These are phyloP conservation scores for Triplophysa bombifrons DNA, from an alignment of 2,797 vertebrate genomes.

Conservation along the genomic window DNA sequence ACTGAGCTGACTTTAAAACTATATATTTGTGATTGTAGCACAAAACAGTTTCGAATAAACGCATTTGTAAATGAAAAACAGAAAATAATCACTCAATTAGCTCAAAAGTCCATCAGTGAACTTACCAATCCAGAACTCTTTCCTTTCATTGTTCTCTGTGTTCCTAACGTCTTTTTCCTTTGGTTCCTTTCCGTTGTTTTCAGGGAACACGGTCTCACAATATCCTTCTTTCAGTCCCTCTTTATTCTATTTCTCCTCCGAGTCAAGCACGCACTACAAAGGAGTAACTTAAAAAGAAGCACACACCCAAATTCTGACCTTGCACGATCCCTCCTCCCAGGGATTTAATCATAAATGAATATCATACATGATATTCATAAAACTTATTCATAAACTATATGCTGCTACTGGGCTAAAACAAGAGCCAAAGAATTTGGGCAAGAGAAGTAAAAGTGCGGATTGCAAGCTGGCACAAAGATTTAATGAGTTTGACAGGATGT, in stretches of 20 bases:
- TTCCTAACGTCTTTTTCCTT: neutral
- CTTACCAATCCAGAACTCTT: conserved; percentile 14
- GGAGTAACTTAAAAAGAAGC: conserved; percentile 26
- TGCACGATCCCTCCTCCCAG: conserved; percentile 35
- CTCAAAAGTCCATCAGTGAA: neutral
- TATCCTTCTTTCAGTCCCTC: neutral
- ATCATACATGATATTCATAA: neutral
- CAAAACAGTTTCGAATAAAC: too few species aligned
- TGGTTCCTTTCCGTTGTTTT: conserved; percentile 12
- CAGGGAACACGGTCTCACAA: neutral
- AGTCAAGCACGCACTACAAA: neutral
- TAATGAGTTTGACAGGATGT: neutral
- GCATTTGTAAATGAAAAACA: neutral
- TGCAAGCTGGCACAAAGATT: neutral
- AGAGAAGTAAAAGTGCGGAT: neutral
- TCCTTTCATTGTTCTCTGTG: conserved; percentile 29
- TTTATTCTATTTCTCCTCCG: conserved; percentile 17
- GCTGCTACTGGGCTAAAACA: neutral
- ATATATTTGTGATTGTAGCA: too few species aligned
- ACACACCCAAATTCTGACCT: conserved; percentile 36
- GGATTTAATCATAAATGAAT: conserved; percentile 40
- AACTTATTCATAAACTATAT: neutral
- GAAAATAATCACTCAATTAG: neutral
- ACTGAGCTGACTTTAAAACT: too few species aligned
- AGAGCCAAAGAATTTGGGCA: neutral